These are phyloP conservation scores for zebrafish (Danio rerio) DNA, from an alignment of 2,113 vertebrate species.

Conservation along the genomic window GRCz12tu NC_133182.1:66570001-66570500, in stretches of 20 bases:
- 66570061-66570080: background rate
- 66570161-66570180: slow-evolving; percentile 13
- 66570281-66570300: slow-evolving; percentile 49
- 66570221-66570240: slow-evolving; percentile 13
- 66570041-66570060: slow-evolving; percentile 19
- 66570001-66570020: slow-evolving; percentile 30
- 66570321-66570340: background rate
- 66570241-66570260: slow-evolving; percentile 25
- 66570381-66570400: no score
- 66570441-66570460: no score
- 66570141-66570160: slow-evolving; percentile 22
- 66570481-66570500: no score
- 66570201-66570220: slow-evolving; percentile 33
- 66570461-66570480: no score
- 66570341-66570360: no score
- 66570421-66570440: no score
- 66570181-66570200: slow-evolving; percentile 14
- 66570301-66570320: slow-evolving; percentile 60
- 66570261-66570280: slow-evolving; percentile 12
- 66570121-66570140: slow-evolving; percentile 28
- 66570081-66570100: slow-evolving; percentile 27
- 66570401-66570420: no score
- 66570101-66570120: slow-evolving; percentile 5
- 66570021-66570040: slow-evolving; percentile 6
- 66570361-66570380: no score